phyloP scores from a whole-genome alignment of 2,797 vertebrate genomes.

The Acrossocheilus fasciatus region DNA sequence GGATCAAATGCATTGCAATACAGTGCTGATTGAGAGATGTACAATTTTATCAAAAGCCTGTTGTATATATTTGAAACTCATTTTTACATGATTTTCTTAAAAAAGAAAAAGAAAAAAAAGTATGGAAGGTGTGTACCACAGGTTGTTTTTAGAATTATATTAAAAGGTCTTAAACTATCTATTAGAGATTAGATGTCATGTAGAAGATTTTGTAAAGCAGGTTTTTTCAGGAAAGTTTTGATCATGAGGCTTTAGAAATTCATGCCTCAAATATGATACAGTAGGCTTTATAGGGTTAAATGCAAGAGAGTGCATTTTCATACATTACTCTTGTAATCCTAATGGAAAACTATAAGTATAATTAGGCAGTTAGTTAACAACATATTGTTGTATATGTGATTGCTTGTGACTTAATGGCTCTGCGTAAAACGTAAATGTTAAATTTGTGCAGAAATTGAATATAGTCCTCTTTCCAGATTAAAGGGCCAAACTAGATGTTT shows the following conservation, averaged over 20 bases:
- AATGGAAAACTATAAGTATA: slow-evolving; percentile 50
- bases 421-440: not conserved
- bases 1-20: not conserved
- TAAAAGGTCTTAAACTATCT: too few relatives aligned
- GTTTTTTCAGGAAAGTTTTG: not conserved
- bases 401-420: not conserved
- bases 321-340: slow-evolving; percentile 24
- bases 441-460: slow-evolving; percentile 1
- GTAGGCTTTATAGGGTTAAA: not conserved
- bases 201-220: not conserved
- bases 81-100: not conserved
- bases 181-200: not conserved
- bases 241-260: not conserved
- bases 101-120: too few relatives aligned
- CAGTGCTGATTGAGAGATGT: not conserved
- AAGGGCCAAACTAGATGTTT: not conserved
- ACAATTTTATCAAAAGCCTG: not conserved
- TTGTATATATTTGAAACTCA: not conserved
- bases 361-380: not conserved
- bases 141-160: not conserved
- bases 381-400: not conserved
- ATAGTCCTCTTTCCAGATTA: not conserved
- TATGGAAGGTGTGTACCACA: not conserved
- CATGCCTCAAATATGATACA: not conserved
- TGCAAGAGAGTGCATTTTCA: not conserved